Base-by-base conservation (phyloP, 2,113 vertebrate species). In the Barbus barbus region DNA sequence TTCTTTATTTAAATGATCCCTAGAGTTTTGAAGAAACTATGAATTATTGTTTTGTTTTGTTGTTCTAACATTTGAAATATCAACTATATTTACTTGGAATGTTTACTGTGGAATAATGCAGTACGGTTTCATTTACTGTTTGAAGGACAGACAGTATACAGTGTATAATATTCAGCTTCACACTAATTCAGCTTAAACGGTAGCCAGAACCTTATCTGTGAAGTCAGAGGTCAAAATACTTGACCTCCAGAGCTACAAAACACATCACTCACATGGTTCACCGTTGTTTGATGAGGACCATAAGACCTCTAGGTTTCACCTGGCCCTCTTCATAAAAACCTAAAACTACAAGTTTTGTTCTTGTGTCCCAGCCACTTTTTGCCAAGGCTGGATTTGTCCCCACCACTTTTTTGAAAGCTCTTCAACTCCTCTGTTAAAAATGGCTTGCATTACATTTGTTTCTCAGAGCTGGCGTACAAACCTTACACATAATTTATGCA, bases 181-280 rank as follows among this genome's bases (percentile, higher is more conserved):
- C n/a, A 28, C 41, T n/a, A 8, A 20, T 11, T 76, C 74, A 33
- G 5, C 20, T 63, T 67, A 65, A 75, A 78, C 82, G 26, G 33
- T n/a, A 24, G 22, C 26, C 16, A 22, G 28, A 58, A 22, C 6
- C 1, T 60, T 24, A 14, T 65, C 26, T 18, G 33, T 56, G 63
- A 67, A 28, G 9, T 81, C 65, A 61, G 24, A 31, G 75, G 22
- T 58, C 61, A 48, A 63, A 53, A 12, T 72, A 78, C 44, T 75
- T 86, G 82, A 71, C 71, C 24, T 58, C 41, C 33, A 22, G n/a
- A 33, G 11, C 22, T 38, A 33, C 3, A 33, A 31, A 51, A 75
- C 20, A 65, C 71, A 44, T 76, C 56, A 5, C 24, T 2, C 41
- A 51, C 16, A 60, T 51, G 26, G 12, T 51, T 36, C 28, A 53